Percentiles rank a stretch among this genome's conserved stretches.
These are phyloP conservation scores for Centropristis striata DNA, from an alignment of 2,113 vertebrate genomes.

Conservation along the genomic window DNA sequence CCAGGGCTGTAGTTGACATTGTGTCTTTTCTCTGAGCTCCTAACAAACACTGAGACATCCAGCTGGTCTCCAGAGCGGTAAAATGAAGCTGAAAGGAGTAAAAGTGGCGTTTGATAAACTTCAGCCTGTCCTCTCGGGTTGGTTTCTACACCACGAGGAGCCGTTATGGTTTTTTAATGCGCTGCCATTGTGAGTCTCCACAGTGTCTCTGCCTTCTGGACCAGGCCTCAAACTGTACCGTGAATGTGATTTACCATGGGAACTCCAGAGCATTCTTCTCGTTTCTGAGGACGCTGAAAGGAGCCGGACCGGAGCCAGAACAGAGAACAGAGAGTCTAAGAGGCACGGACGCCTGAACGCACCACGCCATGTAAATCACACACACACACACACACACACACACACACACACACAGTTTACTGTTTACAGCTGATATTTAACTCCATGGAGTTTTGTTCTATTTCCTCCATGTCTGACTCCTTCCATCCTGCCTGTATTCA, in stretches of 20 bases:
- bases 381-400: too few relatives aligned
- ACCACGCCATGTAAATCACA: slow-evolving; percentile 73
- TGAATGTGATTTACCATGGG: slow-evolving; percentile 80
- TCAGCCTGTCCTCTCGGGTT: slow-evolving; percentile 2
- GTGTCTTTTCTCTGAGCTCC: too few relatives aligned
- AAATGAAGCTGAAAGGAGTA: background rate
- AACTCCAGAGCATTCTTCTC: slow-evolving; percentile 75
- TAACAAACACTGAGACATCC: background rate
- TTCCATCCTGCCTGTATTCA: too few relatives aligned
- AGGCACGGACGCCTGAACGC: slow-evolving; percentile 65
- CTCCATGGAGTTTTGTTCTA: too few relatives aligned
- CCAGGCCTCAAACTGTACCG: slow-evolving; percentile 73
- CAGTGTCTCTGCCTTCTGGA: slow-evolving; percentile 44
- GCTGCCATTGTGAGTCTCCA: slow-evolving; percentile 34
- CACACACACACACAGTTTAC: too few relatives aligned
- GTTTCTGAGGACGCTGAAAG: slow-evolving; percentile 72
- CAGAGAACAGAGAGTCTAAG: slow-evolving; percentile 68
- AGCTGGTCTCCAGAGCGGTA: background rate
- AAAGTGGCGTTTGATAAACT: slow-evolving; percentile 9
- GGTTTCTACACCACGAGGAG: slow-evolving; percentile 17
- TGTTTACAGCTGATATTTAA: too few relatives aligned
- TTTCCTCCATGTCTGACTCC: too few relatives aligned
- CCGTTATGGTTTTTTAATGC: slow-evolving; percentile 60
- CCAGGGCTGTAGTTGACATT: too few relatives aligned
- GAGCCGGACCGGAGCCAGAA: slow-evolving; percentile 65